Evolutionary conservation across 2,797 vertebrate genomes (phyloP), one percentile per base, ranked within the genome.

Genomic region (Gymnopithys bicolor): DNA sequence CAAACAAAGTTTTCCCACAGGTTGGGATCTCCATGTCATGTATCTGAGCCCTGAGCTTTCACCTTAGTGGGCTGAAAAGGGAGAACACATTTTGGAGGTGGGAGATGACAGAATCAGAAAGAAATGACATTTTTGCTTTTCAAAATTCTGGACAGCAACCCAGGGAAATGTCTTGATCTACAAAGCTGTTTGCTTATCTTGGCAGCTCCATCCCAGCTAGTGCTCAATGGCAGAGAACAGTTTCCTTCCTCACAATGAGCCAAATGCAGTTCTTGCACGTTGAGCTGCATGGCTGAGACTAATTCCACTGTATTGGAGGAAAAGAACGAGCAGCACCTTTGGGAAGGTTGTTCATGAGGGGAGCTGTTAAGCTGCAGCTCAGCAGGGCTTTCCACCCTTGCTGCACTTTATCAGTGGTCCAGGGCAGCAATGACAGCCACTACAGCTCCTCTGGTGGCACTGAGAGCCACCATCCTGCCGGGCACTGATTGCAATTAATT

Each of bases 351-450:
- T 95, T 95, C 84, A 80, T 18, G 19, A 79, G 91, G 4, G 53
- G 68, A 96, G 60, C 91, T 87, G 92, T 78, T 95, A 93, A 94
- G 56, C 62, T 96, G 89, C 8, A 96, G 71, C 90, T 48, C 96
- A 96, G 94, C 90, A 94, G 94, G 96, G 64, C 62, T 81, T 90
- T 70, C 7, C 27, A 33, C 39, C 24, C 4, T 18, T 3, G 2
- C 23, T 66, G 49, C 16, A 5, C 67, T 92, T 53, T 51, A 83
- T 96, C 93, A 94, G 84, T 58, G 78, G 68, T 69, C 51, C 78
- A 86, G 86, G 92, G 89, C 88, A 93, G 83, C 95, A 96, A 97
- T 95, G 97, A 94, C 73, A 93, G 90, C 9, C 79, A 84, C 63
- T 5, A 9, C 90, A 96, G 90, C 96, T 96, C 93, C 89, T 96